Percentiles rank a stretch among this genome's conserved stretches.
Conservation (phyloP, 1,140 invertebrate genomes). For the Zaprionus lachaisei region DNA sequence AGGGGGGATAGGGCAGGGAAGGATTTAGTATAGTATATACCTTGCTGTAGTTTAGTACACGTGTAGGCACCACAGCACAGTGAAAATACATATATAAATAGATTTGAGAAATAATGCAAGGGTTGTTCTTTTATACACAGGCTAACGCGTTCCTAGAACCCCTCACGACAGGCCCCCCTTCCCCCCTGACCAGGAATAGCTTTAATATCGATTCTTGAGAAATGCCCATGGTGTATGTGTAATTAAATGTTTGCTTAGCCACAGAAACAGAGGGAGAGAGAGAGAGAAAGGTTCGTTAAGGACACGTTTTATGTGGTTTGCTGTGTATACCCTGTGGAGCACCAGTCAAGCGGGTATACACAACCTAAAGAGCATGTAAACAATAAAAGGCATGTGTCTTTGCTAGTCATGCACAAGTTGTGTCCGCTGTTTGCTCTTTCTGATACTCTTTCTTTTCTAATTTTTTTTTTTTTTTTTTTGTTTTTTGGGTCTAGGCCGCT, state of each 20-base stretch:
- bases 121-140: slow-evolving; percentile 22
- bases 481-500: slow-evolving; percentile 43
- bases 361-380: not conserved
- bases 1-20: not conserved
- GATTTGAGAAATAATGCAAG: slow-evolving; percentile 31
- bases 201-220: slow-evolving; percentile 42
- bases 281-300: not conserved
- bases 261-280: too few relatives aligned
- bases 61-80: slow-evolving; percentile 4
- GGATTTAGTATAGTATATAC: not conserved
- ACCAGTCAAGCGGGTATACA: not conserved
- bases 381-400: not conserved
- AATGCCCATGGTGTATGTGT: slow-evolving; percentile 10
- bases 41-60: slow-evolving; percentile 14
- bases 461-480: slow-evolving; percentile 11
- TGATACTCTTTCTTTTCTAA: not conserved
- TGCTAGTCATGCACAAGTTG: too few relatives aligned
- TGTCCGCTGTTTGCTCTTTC: not conserved
- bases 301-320: not conserved
- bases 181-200: not conserved
- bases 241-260: slow-evolving; percentile 1
- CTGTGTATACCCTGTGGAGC: not conserved
- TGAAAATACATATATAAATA: slow-evolving; percentile 43
- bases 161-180: not conserved
- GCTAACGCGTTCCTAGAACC: slow-evolving; percentile 7